Evolutionary conservation across 2,888 invertebrate species (phyloP), one percentile per base, ranked within the genome.

Genomic region (Lepidocyrtoides sp.): DNA sequence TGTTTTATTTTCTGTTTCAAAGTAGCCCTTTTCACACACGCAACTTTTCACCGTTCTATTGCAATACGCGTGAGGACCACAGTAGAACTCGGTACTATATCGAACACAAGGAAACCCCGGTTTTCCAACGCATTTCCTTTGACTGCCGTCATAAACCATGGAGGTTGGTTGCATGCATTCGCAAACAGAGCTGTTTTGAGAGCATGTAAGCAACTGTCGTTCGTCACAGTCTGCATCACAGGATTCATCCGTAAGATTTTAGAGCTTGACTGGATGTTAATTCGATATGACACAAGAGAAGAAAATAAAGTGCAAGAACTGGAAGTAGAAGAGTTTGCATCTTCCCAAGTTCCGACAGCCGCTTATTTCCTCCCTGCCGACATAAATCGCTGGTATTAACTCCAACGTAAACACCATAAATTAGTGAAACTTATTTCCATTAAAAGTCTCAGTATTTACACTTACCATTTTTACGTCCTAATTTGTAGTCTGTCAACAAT

Each of bases 191-290:
- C 89, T 87, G 17, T 90, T 89, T 60, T 75, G 66, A 57, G 85
- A 85, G 54, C 93, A 93, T 2, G 77, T 63, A 26, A 92, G 60
- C 32, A 91, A 91, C 29, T 87, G 69, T 12, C 91, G 79, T 41
- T 92, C 92, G 85, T 93, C 92, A 87, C 93, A 93, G 72, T 93
- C 92, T 8, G 69, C 86, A 14, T 91, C 91, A 41, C 93, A 92
- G 48, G 57, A 2, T n/a, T 92, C 93, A n/a, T 10, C 91, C 91
- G 32, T 82, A 87, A 8, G 92, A 60, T 91, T 91, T 91, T 41
- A 90, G 82, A 44, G 84, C 87, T 72, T 91, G 91, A 17, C 36
- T 81, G 20, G 72, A 86, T 23, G 91, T 54, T 82, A 72, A 75
- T 72, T 86, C 83, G 17, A 57, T 23, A 26, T 63, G 84, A 63